Evolutionary conservation across 2,797 vertebrate genomes (phyloP), one percentile per base, ranked within the genome.

Genomic region (Rhinogobio ventralis): DNA sequence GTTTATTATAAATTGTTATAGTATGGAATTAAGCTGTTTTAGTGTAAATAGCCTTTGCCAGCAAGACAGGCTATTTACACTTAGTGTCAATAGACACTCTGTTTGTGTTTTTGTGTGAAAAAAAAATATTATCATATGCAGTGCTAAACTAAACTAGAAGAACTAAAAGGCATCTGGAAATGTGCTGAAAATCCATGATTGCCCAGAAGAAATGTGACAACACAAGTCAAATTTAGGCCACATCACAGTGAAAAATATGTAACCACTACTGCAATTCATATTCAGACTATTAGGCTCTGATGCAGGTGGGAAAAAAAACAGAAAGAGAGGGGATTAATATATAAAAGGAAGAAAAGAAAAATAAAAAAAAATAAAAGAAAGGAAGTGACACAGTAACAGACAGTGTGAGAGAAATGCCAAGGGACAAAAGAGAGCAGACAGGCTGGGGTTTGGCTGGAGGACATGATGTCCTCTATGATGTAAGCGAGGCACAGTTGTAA

Each of bases 401-500:
- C 64, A n/a, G 1, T 28, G 23, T 55, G 55, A 74, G 28, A 25
- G 20, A 30, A 71, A 77, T 82, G 49, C 53, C 46, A 62, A 71
- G 53, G 49, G 33, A 30, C 25, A 75, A 67, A 78, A 30, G 45
- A 66, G 68, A 57, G 71, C 28, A 88, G 74, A 60, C 25, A 68
- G 66, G 6, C 71, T 49, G 72, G 72, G 57, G 42, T 28, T 83
- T 73, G 57, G 57, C 80, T 80, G 72, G 82, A 81, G 82, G 72
- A 81, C 82, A 39, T 30, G 11, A 64, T 79, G 76, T 85, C 80
- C 76, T 83, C 51, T 79, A 45, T 72, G 55, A 87, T 76, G 62
- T 81, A 78, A 79, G 72, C 23, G 25, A 72, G 71, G 66, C 28
- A 20, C 82, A 67, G 67, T 81, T 84, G 83, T 88, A 90, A 82